Conservation (phyloP, 2,888 invertebrate species). For the Chromoteleia sp. region DNA sequence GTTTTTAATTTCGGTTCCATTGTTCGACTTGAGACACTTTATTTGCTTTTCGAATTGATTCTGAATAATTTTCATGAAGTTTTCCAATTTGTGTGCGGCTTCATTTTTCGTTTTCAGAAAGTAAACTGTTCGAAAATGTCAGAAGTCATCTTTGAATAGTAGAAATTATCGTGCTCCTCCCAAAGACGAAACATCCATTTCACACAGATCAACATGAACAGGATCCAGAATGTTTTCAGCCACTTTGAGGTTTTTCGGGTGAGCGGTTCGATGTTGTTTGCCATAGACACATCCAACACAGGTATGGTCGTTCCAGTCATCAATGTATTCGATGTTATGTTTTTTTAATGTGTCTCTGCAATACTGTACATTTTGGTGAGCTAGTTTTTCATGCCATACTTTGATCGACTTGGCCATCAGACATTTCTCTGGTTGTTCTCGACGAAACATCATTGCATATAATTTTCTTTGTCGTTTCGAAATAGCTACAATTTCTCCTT, state of each 20-base stretch:
- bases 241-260: not conserved
- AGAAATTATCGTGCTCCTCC: conserved; percentile 8
- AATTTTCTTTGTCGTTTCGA: not conserved
- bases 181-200: not conserved
- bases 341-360: not conserved
- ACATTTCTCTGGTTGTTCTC: not conserved
- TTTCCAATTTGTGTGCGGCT: not conserved
- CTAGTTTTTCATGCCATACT: not conserved
- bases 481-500: not conserved
- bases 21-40: not conserved
- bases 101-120: conserved; percentile 12
- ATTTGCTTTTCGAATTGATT: not conserved
- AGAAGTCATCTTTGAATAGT: conserved; percentile 3
- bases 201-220: conserved; percentile 4
- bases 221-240: not conserved
- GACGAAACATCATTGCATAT: not conserved
- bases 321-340: not conserved
- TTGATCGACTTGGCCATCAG: not conserved
- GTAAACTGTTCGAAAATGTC: conserved; percentile 4
- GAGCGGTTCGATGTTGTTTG: not conserved
- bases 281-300: not conserved
- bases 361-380: conserved; percentile 8
- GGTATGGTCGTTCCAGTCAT: not conserved
- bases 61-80: not conserved
- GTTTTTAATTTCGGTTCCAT: conserved; percentile 3